Percentiles rank a stretch among this genome's conserved stretches.
Evolutionary conservation across 1,140 invertebrate genomes (phyloP).

Genomic region (Phthorimaea operculella): DNA sequence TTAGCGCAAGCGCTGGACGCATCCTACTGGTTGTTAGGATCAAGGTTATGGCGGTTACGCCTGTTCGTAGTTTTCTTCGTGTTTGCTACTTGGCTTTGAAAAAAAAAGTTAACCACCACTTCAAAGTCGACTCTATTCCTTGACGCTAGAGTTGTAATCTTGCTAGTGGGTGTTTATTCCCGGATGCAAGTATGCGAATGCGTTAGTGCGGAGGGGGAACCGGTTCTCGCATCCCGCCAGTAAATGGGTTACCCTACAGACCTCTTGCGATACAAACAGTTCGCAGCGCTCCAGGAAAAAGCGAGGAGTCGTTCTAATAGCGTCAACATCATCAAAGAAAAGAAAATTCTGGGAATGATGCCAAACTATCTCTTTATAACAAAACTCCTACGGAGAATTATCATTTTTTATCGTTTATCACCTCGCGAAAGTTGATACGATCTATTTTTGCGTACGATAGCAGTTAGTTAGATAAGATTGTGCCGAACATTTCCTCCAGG

Average conservation of each 20-base stretch:
- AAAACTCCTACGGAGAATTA: conserved; percentile 23
- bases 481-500: conserved; percentile 41
- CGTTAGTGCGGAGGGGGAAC: conserved; percentile 30
- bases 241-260: conserved; percentile 64
- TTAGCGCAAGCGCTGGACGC: conserved; percentile 45
- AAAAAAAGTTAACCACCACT: conserved; percentile 15
- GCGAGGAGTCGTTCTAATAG: background rate
- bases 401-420: conserved; percentile 9
- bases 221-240: conserved; percentile 49
- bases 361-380: background rate
- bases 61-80: conserved; percentile 38
- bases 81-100: conserved; percentile 32
- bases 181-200: conserved; percentile 49
- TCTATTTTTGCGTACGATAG: conserved; percentile 30
- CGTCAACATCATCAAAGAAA: background rate
- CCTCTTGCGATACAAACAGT: conserved; percentile 55
- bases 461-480: conserved; percentile 26
- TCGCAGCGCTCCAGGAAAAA: background rate
- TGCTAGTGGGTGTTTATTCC: conserved; percentile 23
- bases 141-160: background rate
- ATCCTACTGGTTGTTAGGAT: conserved; percentile 61
- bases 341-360: background rate
- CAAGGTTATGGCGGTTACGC: conserved; percentile 46
- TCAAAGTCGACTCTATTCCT: conserved; percentile 23
- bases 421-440: conserved; percentile 33